Evolutionary conservation across 1,140 invertebrate genomes (phyloP).

Genomic region (Drosophila ercepeae): DNA sequence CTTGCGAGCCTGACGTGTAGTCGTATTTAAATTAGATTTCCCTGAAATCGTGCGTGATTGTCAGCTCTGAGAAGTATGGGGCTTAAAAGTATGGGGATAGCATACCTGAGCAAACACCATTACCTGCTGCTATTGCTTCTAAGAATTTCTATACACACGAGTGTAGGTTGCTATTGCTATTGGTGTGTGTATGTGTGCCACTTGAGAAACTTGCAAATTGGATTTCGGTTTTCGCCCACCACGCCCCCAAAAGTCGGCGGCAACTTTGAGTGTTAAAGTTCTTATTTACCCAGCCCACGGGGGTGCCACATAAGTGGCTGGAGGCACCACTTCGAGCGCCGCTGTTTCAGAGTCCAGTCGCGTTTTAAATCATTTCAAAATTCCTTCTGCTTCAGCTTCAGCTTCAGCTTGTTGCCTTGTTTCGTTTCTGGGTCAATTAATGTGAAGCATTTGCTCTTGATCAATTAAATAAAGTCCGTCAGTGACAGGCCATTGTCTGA

Average conservation of each 20-base stretch:
- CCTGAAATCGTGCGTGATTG: slow-evolving; percentile 81
- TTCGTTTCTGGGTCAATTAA: slow-evolving; percentile 73
- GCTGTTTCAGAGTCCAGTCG: slow-evolving; percentile 6
- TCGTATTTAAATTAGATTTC: slow-evolving; percentile 81
- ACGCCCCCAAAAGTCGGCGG: slow-evolving; percentile 13
- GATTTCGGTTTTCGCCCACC: slow-evolving; percentile 65
- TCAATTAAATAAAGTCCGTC: slow-evolving; percentile 66
- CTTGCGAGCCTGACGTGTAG: slow-evolving; percentile 57
- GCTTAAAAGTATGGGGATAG: slow-evolving; percentile 5
- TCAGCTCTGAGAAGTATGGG: slow-evolving; percentile 40
- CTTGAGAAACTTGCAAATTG: slow-evolving; percentile 80
- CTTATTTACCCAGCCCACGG: slow-evolving; percentile 28
- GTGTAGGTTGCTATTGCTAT: too few species aligned
- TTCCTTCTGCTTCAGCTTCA: neutral
- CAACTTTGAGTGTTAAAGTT: slow-evolving; percentile 62
- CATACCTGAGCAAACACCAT: slow-evolving; percentile 60
- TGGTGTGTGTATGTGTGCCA: slow-evolving; percentile 51
- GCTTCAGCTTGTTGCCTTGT: neutral
- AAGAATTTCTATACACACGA: slow-evolving; percentile 20
- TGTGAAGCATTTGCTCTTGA: slow-evolving; percentile 64
- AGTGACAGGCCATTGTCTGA: slow-evolving; percentile 68
- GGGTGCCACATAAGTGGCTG: slow-evolving; percentile 30
- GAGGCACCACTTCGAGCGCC: slow-evolving; percentile 3
- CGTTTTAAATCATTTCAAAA: slow-evolving; percentile 47
- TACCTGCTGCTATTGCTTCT: slow-evolving; percentile 43